These are phyloP conservation scores for Chloroclystis v-ata DNA, from an alignment of 2,888 invertebrate genomes.

Conservation along the genomic window DNA sequence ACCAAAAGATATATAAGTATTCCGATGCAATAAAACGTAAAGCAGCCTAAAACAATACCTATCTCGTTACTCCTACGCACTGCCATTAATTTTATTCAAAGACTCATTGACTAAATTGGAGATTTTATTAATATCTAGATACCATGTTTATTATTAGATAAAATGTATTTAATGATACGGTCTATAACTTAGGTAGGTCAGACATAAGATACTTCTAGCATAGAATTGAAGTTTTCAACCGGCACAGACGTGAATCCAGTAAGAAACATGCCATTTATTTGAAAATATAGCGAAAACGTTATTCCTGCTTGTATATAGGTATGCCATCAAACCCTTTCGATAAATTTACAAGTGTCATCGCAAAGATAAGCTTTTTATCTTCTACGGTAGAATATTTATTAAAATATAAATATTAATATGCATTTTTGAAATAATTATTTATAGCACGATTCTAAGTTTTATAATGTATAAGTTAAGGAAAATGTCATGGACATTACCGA, in stretches of 20 bases:
- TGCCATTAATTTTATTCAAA: background rate
- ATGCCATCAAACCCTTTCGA: background rate
- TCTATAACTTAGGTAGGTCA: too few species aligned
- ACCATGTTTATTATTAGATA: too few species aligned
- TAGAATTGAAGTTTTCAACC: slow-evolving; percentile 1
- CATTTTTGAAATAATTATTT: too few species aligned
- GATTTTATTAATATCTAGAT: too few species aligned
- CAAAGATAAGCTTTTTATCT: background rate
- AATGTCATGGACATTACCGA: too few species aligned
- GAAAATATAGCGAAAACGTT: slow-evolving; percentile 8
- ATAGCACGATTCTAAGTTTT: too few species aligned
- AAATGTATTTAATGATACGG: too few species aligned
- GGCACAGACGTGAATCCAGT: background rate
- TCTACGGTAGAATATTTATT: background rate
- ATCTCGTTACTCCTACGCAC: slow-evolving; percentile 14
- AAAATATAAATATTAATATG: background rate
- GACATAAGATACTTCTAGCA: too few species aligned
- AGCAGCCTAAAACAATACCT: slow-evolving; percentile 4
- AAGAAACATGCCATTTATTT: slow-evolving; percentile 3
- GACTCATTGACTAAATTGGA: too few species aligned
- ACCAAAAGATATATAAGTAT: slow-evolving; percentile 6
- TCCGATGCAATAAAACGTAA: slow-evolving; percentile 12
- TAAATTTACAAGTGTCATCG: background rate
- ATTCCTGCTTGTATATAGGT: background rate
- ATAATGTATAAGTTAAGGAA: too few species aligned